These are phyloP conservation scores for Periparus ater DNA, from an alignment of 2,797 vertebrate genomes.

Conservation along the genomic window DNA sequence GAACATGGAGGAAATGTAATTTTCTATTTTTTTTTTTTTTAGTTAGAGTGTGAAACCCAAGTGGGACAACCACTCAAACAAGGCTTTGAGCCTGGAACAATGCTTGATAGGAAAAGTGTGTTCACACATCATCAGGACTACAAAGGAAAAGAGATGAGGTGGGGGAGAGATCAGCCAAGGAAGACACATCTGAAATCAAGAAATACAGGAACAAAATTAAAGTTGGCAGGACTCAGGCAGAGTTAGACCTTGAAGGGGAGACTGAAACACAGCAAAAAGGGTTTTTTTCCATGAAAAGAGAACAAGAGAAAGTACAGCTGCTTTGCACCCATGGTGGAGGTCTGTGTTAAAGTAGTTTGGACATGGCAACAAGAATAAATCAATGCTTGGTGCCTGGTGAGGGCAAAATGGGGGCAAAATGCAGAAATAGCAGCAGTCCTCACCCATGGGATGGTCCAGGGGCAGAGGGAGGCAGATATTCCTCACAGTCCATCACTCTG, in stretches of 20 bases:
- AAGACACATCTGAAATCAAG: not conserved
- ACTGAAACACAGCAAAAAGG: not conserved
- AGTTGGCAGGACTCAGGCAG: not conserved
- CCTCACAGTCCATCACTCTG: not conserved
- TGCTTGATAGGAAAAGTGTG: not conserved
- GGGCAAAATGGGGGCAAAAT: not conserved
- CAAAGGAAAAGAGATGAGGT: not conserved
- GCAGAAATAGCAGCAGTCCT: not conserved
- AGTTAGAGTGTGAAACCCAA: not conserved
- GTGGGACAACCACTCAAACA: not conserved
- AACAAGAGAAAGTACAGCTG: not conserved
- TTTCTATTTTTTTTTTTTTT: not conserved
- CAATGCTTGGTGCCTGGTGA: not conserved
- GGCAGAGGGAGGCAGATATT: not conserved
- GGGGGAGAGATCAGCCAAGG: not conserved
- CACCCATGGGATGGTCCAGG: not conserved
- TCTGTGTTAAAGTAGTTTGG: not conserved
- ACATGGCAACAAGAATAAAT: not conserved
- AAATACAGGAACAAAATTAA: not conserved
- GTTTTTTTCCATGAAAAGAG: not conserved
- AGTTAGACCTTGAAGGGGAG: not conserved
- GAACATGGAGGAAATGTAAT: not conserved
- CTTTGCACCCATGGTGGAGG: accelerated
- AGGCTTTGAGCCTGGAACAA: not conserved
- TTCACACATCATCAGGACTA: not conserved